Evolutionary conservation across 2,797 vertebrate species (phyloP), one percentile per base, ranked within the genome.

Genomic region (Ispidina picta): DNA sequence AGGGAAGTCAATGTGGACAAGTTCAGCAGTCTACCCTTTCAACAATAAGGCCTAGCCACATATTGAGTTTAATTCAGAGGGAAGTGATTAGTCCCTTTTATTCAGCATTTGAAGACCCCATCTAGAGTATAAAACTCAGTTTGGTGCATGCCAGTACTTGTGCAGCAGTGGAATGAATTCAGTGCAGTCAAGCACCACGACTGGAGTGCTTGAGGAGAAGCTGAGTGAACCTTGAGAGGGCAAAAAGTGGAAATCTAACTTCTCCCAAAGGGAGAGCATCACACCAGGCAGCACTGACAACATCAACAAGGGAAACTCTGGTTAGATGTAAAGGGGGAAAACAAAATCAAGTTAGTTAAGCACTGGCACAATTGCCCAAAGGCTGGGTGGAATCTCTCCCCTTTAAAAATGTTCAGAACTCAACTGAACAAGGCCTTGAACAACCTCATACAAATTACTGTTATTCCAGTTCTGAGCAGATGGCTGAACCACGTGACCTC

Each of bases 41-140:
- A 85, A 29, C 62, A 85, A 8, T 18, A 89, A 56, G 35, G 26
- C 52, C 73, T 69, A 60, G 49, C 37, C 43, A 60, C 73, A 69
- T 14, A 77, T 51, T 46, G 63, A 31, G 86, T 6, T 88, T 48
- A 31, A 62, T 31, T 92, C 41, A 88, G 62, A 80, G 31, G 46
- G 55, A 89, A 91, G 70, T 8, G 58, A 94, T 75, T 51, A 91
- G 76, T 72, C 25, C 39, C 54, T 88, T 86, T 75, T 46, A 86
- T 64, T 88, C 66, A 78, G 23, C 41, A 65, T 74, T 64, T 88
- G 77, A 91, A 89, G 77, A 79, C 26, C 35, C 43, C 43, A 43
- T 86, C 59, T 88, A 52, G 55, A 78, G 8, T 43, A 86, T 7
- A 65, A 54, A 14, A 65, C 39, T 56, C 62, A 58, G 37, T 65